Evolutionary conservation across 2,797 vertebrate genomes (phyloP), one percentile per base, ranked within the genome.

Genomic region (Chelidonichthys spinosus): DNA sequence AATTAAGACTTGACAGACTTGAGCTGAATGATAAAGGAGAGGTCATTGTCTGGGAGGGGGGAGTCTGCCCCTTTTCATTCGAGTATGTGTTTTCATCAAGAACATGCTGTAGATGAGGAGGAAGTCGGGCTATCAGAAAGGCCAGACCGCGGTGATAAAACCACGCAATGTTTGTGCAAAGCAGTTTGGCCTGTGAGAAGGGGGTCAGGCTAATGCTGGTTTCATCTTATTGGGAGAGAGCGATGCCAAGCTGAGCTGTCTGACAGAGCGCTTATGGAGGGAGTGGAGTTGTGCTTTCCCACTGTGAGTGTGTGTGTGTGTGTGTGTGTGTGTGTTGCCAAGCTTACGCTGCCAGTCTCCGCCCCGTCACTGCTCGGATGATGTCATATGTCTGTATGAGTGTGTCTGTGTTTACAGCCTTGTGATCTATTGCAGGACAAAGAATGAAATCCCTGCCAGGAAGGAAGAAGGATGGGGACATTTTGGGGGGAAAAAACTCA

Each of bases 291-390:
- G 42, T 62, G 50, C 76, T 62, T 5, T 7, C 67, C 65, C 65
- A 40, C 68, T 78, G 53, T 54, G 65, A 71, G 36, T 58, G 33
- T 62, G 66, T 63, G 58, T 60, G 4, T 54, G 62, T 66, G 37
- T 66, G 37, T 58, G 69, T 63, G 61, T 58, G 39, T 72, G 69
- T 54, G 25, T 65, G 63, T 44, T 85, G 85, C 81, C 75, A 82
- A 74, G 77, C 83, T 86, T 72, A 86, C 71, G 74, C 87, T 82
- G 85, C 88, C 91, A 86, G 88, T 87, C 89, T 87, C 88, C 87
- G 62, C 90, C 89, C 84, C 49, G 7, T 49, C 81, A 63, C 63
- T 61, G 73, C 76, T 56, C 6, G 76, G 78, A 43, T 93, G 90
- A 93, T 89, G 90, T 90, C 90, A 92, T 87, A 63, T 47, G 49